Base-by-base conservation (phyloP, 2,888 invertebrate species). In the Molanna angustata region DNA sequence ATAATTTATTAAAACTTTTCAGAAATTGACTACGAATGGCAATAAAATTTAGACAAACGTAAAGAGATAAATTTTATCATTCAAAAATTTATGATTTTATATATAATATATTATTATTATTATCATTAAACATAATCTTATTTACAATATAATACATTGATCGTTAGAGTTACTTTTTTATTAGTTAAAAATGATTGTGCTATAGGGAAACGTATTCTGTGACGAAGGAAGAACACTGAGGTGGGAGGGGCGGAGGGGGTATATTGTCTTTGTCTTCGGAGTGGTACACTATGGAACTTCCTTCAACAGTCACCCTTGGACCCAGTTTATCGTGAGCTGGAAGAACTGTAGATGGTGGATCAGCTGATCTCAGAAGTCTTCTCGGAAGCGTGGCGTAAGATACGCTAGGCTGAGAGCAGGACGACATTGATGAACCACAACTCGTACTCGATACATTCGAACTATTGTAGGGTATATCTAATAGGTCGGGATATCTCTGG, bases 401-500 rank as follows among this genome's bases (percentile, higher is more conserved):
- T 14, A 67, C 67, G 46, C 66, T 65, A 58, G 70, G 69, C 18
- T 66, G 66, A 43, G 58, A 52, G 22, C 54, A 49, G 6, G 58
- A 49, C 9, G 56, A 53, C 18, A 52, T 35, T 4, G 50, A 42
- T 2, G 52, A 46, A 22, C 44, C 49, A 14, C 50, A 50, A 45
- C 56, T 54, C 19, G 54, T 49, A 7, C 44, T 45, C 66, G 72
- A 62, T 68, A 72, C 61, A 56, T 72, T 69, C 59, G 74, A 66
- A 47, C 81, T 71, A 63, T 80, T 58, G 21, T 58, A 78, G 47
- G 86, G 83, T 61, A 86, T 82, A 67, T 86, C 86, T 62, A 86
- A 70, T 56, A 87, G 72, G 67, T 86, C 87, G 37, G 86, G 87
- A 69, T 86, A 86, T 65, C 85, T 80, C 59, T 80, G 80, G 41